phyloP scores from a whole-genome alignment of 2,888 invertebrate species.

The Acleris sparsana region DNA sequence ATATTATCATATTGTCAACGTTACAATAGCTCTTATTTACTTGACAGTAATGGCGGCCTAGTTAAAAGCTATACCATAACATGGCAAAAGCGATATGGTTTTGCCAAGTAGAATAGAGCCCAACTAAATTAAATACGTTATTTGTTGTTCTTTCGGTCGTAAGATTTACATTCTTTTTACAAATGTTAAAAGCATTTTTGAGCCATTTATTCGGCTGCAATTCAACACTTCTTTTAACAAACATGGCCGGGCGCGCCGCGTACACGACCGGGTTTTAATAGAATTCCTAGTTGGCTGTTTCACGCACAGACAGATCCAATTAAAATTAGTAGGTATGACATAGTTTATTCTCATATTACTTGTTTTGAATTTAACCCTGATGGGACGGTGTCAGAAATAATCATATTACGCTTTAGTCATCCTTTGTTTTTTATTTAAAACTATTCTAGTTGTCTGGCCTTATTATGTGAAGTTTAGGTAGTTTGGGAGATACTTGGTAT shows the following conservation, averaged over 20 bases:
- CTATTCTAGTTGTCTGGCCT: too few species aligned
- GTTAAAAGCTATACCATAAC: too few species aligned
- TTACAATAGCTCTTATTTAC: too few species aligned
- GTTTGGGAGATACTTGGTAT: too few species aligned
- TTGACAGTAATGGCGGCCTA: too few species aligned
- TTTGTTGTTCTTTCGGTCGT: background rate
- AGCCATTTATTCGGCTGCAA: constrained; percentile 2
- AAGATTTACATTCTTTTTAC: background rate
- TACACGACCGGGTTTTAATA: constrained; percentile 19
- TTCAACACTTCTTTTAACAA: constrained; percentile 7
- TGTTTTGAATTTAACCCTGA: constrained; percentile 4
- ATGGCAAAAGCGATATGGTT: too few species aligned
- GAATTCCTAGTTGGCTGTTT: constrained; percentile 24
- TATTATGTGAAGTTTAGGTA: too few species aligned
- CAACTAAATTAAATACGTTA: too few species aligned
- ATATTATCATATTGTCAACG: too few species aligned
- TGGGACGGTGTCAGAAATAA: background rate
- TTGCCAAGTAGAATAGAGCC: too few species aligned
- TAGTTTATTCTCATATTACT: constrained; percentile 6
- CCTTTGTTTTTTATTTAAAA: too few species aligned
- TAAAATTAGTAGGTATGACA: constrained; percentile 13
- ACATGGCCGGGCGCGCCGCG: background rate
- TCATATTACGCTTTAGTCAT: too few species aligned
- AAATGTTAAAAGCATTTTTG: background rate
- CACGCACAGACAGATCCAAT: constrained; percentile 17